phyloP scores from a whole-genome alignment of 2,888 invertebrate species.

The Dolichopus griseipennis region DNA sequence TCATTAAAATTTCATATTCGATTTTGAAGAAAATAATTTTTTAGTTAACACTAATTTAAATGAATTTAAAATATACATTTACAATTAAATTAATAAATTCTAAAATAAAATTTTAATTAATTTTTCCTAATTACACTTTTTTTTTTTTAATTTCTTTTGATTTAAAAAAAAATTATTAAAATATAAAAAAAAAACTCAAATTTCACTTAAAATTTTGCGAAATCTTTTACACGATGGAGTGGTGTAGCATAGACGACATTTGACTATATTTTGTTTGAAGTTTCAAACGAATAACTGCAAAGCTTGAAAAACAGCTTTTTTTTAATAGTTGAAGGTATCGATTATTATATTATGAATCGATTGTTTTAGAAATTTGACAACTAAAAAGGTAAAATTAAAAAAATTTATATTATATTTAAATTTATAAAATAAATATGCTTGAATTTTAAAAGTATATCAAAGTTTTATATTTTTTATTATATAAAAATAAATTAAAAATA shows the following conservation, averaged over 20 bases:
- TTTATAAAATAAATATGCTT: too few relatives aligned
- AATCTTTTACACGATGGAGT: background rate
- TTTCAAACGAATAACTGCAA: background rate
- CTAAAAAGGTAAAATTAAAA: too few relatives aligned
- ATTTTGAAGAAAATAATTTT: background rate
- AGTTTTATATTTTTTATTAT: too few relatives aligned
- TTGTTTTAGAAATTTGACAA: background rate
- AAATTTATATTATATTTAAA: too few relatives aligned
- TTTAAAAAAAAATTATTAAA: background rate
- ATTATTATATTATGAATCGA: background rate
- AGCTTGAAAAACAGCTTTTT: too few relatives aligned
- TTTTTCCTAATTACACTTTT: background rate
- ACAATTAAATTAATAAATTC: too few relatives aligned
- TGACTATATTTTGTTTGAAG: background rate
- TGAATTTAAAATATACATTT: too few relatives aligned
- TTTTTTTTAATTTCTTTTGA: too few relatives aligned
- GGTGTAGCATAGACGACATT: background rate
- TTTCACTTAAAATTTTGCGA: background rate
- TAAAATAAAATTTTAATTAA: too few relatives aligned
- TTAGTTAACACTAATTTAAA: background rate
- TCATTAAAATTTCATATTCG: background rate
- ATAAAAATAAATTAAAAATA: too few relatives aligned
- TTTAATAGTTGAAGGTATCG: too few relatives aligned
- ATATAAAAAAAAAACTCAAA: background rate
- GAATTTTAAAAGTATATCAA: too few relatives aligned